Base-by-base conservation (phyloP, 1,140 invertebrate genomes). In the Halictus rubicundus region DNA sequence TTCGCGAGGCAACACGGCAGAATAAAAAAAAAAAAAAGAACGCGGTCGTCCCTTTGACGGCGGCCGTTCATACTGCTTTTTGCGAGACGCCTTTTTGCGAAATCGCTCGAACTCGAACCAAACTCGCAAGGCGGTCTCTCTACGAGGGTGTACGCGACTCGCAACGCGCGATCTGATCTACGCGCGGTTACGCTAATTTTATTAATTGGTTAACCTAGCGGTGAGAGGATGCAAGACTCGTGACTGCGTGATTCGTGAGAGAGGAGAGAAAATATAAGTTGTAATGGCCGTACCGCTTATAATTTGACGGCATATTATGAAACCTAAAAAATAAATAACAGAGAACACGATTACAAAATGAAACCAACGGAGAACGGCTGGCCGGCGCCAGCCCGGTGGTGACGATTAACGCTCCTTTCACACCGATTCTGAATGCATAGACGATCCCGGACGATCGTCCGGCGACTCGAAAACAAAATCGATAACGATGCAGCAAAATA, bases 291-390 rank as follows among this genome's bases (percentile, higher is more conserved):
- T 93, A 93, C 92, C 92, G 91, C 91, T 93, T 93, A 91, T 92
- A 93, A 92, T 91, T 92, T 88, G 91, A 92, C 90, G 92, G 88
- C 90, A 92, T 90, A 92, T 92, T 92, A 92, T 91, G 91, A 91
- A 92, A 93, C 92, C 92, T 93, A 92, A 90, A 92, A 92, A 91
- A 89, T 88, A 91, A 92, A 91, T 89, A 89, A 92, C 86, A 90
- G 83, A 91, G 71, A 78, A 90, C 71, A 89, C 75, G 78, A 89
- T 91, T 92, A 92, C 89, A 88, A 88, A 54, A 71, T 81, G 84
- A 87, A 81, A 82, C 61, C 69, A 68, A 63, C 37, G 4, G 27
- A 23, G 19, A 39, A n/a, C 59, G 23, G 23, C 9, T 25, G 52
- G 49, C n/a, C 6, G 61, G 49, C 10, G 72, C 61, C 46, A 74